Evolutionary conservation across 1,140 invertebrate genomes (phyloP).

Genomic region (Bombus huntii): DNA sequence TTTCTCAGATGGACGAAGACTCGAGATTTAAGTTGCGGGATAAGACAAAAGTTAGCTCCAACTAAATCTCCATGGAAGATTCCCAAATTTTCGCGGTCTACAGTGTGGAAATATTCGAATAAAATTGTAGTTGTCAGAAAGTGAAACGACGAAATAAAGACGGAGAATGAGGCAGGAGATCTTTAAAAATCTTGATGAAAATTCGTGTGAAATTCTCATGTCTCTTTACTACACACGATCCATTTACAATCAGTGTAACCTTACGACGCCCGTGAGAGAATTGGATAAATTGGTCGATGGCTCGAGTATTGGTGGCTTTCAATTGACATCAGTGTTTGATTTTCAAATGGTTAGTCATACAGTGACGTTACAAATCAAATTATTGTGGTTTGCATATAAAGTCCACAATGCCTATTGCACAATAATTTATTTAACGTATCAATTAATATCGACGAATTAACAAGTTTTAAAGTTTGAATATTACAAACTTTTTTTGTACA

Average conservation of each 20-base stretch:
- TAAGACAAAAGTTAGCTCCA: constrained; percentile 1
- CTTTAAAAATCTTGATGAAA: constrained; percentile 53
- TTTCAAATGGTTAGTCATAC: constrained; percentile 40
- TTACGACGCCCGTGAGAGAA: not conserved
- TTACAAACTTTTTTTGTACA: too few species aligned
- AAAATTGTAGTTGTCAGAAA: not conserved
- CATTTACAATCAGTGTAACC: not conserved
- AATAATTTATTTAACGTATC: too few species aligned
- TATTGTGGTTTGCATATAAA: not conserved
- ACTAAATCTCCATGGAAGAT: not conserved
- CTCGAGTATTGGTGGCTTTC: not conserved
- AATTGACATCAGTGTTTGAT: constrained; percentile 45
- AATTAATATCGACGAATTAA: too few species aligned
- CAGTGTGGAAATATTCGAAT: constrained; percentile 28
- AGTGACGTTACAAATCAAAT: not conserved
- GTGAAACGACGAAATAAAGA: not conserved
- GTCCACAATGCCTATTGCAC: not conserved
- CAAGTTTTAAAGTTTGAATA: too few species aligned
- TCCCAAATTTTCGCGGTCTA: not conserved
- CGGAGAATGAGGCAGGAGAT: not conserved
- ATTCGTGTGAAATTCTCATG: not conserved
- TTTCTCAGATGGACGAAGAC: not conserved
- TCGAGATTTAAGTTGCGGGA: constrained; percentile 37
- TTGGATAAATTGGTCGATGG: constrained; percentile 3
- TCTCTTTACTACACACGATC: not conserved